Conservation (phyloP, 2,113 vertebrate species). For the Perca flavescens region DNA sequence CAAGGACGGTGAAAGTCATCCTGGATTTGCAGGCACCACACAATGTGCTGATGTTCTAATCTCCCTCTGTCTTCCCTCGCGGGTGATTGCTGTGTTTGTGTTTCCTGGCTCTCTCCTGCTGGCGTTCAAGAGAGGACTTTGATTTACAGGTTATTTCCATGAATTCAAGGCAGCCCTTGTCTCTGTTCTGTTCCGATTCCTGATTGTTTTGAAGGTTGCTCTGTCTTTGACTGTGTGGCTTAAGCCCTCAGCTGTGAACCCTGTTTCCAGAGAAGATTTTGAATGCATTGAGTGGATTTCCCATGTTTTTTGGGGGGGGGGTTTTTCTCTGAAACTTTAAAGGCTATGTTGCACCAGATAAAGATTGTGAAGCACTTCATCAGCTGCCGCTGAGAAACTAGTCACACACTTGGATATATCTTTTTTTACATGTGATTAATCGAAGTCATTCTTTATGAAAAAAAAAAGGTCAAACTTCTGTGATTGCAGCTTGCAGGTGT, state of each 20-base stretch:
- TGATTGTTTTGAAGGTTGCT: conserved; percentile 24
- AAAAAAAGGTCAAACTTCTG: no score
- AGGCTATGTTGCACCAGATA: not conserved
- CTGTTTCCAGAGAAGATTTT: conserved; percentile 23
- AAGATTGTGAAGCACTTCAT: not conserved
- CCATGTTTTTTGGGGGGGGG: not conserved
- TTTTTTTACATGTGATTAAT: no score
- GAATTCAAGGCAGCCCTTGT: not conserved
- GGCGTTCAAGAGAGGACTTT: conserved; percentile 2
- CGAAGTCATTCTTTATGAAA: no score
- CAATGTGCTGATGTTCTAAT: conserved; percentile 23
- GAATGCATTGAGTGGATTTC: conserved; percentile 3
- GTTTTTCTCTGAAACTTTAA: conserved; percentile 7
- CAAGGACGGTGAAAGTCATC: conserved; percentile 54
- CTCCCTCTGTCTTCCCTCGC: conserved; percentile 5
- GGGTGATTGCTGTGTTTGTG: conserved; percentile 17
- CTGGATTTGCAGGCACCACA: not conserved
- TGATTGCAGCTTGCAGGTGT: no score
- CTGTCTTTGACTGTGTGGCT: conserved; percentile 11
- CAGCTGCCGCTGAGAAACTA: not conserved
- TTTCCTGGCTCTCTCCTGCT: conserved; percentile 4
- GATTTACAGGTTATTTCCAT: conserved; percentile 31
- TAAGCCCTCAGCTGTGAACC: conserved; percentile 15
- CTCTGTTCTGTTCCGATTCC: conserved; percentile 1
- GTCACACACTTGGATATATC: not conserved